Base-by-base conservation (phyloP, 1,140 invertebrate genomes). In the Matsumurasca onukii region DNA sequence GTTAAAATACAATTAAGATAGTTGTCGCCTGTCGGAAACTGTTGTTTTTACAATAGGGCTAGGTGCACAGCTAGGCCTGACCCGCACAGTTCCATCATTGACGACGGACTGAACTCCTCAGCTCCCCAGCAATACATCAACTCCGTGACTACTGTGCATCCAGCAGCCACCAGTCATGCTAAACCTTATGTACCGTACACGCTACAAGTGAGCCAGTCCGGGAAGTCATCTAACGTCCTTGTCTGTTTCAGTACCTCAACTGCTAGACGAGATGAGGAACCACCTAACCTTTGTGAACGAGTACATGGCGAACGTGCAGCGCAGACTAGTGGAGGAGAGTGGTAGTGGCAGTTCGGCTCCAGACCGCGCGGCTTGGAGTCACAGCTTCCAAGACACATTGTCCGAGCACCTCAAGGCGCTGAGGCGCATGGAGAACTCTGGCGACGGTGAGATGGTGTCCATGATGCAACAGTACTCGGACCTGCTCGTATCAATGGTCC, bases 241-340 rank as follows among this genome's bases (percentile, higher is more conserved):
- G 76, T 74, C 73, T 49, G 77, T 45, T 69, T 76, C 61, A 74
- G 72, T 24, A 69, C 76, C 25, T 73, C 55, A 59, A n/a, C 25
- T 59, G 55, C n/a, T 59, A 59, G 55, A 59, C 25, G 30, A 59
- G 24, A 59, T 59, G 55, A 59, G 24, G n/a, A 27, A 59, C 15
- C 55, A 22, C 12, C 55, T 59, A 29, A 13, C 13, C 2, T 22
- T 12, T 59, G 15, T 22, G 25, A 9, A 59, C 9, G 55, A 59
- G 25, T 59, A 22, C 55, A 59, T 59, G 55, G 13, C 25, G 9
- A 22, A 59, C 3, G 30, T 59, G 55, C 55, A 59, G 25, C 55
- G 55, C 9, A 13, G 55, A 27, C 55, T 59, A 3, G 22, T 27
- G 25, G 55, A 59, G 9, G 55, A 59, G 25, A 59, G 15, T 9